phyloP scores from a whole-genome alignment of 2,113 vertebrate species.

The Plecturocebus donacophilus region DNA sequence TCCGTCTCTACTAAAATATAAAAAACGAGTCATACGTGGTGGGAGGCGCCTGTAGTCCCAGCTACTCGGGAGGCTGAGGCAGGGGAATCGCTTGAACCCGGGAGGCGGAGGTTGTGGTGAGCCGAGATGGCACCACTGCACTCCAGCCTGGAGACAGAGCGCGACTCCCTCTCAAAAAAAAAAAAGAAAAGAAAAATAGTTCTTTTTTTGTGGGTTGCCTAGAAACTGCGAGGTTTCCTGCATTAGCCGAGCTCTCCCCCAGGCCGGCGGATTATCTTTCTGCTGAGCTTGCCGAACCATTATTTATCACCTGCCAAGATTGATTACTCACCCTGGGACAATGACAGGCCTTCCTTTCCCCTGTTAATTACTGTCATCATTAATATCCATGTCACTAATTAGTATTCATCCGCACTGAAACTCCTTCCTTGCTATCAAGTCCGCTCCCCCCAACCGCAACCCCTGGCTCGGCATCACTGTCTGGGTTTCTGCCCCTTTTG shows the following conservation, averaged over 20 bases:
- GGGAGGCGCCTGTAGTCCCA: too few relatives aligned
- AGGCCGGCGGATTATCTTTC: conserved; percentile 85
- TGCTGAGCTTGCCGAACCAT: conserved; percentile 87
- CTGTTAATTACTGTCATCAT: conserved; percentile 88
- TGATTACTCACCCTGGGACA: conserved; percentile 87
- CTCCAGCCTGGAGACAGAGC: too few relatives aligned
- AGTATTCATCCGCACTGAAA: conserved; percentile 87
- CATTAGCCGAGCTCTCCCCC: conserved; percentile 76
- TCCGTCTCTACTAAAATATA: too few relatives aligned
- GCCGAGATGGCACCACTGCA: too few relatives aligned
- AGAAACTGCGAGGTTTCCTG: conserved; percentile 80
- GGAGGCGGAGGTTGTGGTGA: too few relatives aligned
- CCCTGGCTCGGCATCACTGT: conserved; percentile 65
- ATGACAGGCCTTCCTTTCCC: conserved; percentile 86
- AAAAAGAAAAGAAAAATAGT: conserved; percentile 77
- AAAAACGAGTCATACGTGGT: rapidly evolving
- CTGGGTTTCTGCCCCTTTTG: conserved; percentile 13
- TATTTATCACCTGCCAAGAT: conserved; percentile 89
- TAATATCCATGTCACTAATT: conserved; percentile 88
- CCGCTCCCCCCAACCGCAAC: conserved; percentile 31
- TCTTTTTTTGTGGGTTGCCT: conserved; percentile 80
- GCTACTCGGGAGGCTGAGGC: too few relatives aligned
- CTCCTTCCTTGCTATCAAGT: conserved; percentile 72
- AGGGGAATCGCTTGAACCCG: too few relatives aligned
- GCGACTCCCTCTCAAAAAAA: conserved; percentile 69